These are phyloP conservation scores for Speoplatyrhinus poulsoni DNA, from an alignment of 2,113 vertebrate species.

Conservation along the genomic window DNA sequence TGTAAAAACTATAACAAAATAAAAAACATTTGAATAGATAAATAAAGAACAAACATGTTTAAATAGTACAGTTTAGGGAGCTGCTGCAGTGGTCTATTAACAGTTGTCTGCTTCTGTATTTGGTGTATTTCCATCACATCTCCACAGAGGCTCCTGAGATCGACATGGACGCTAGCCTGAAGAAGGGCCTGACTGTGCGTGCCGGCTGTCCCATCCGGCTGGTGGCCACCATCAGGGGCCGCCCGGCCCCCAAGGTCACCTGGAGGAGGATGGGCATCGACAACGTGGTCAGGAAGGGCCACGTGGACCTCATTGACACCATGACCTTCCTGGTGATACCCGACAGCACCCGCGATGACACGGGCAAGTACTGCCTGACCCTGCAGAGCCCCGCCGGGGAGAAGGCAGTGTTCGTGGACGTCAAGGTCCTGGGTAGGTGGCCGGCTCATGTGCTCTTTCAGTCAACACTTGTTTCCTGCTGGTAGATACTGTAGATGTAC, in stretches of 20 bases:
- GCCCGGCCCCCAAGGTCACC: constrained; percentile 88
- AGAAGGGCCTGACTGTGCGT: constrained; percentile 88
- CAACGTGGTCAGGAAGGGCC: constrained; percentile 93
- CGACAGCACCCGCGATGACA: constrained; percentile 90
- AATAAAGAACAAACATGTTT: too few species aligned
- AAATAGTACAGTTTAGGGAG: too few species aligned
- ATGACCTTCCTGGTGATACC: constrained; percentile 98
- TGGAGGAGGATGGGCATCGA: constrained; percentile 97
- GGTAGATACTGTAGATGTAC: too few species aligned
- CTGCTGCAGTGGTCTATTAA: too few species aligned
- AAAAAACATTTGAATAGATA: too few species aligned
- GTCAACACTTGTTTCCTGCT: background rate
- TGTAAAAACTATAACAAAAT: too few species aligned
- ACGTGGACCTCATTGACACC: constrained; percentile 94
- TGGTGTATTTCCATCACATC: constrained; percentile 14
- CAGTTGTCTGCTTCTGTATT: too few species aligned
- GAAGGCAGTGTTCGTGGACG: constrained; percentile 95
- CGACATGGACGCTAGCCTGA: constrained; percentile 91
- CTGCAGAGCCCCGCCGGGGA: constrained; percentile 90
- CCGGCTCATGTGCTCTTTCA: background rate
- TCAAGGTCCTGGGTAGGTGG: constrained; percentile 91
- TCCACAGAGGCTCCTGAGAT: constrained; percentile 91
- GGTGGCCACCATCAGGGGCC: constrained; percentile 90
- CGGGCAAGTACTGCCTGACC: constrained; percentile 94
- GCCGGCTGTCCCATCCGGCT: constrained; percentile 96